phyloP scores from a whole-genome alignment of 2,797 vertebrate genomes.

The Lacerta bilineata region DNA sequence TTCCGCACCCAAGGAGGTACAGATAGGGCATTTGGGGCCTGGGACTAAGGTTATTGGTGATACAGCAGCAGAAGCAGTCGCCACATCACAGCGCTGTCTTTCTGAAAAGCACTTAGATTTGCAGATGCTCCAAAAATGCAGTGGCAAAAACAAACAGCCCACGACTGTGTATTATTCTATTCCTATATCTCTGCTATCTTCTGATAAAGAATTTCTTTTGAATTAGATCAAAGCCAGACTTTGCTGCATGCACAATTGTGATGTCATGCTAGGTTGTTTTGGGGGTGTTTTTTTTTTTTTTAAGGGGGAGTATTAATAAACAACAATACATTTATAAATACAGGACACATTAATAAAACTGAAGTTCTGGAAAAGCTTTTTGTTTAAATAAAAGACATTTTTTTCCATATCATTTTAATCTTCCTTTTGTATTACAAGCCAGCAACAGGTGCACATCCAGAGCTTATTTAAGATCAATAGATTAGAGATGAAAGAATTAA shows the following conservation, averaged over 20 bases:
- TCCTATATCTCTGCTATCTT: conserved; percentile 37
- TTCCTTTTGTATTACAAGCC: conserved; percentile 63
- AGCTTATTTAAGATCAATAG: conserved; percentile 72
- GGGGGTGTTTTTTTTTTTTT: conserved; percentile 37
- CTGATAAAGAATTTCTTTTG: conserved; percentile 26
- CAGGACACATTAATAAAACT: conserved; percentile 65
- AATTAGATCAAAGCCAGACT: conserved; percentile 53
- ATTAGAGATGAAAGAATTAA: conserved; percentile 67
- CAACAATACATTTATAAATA: conserved; percentile 66
- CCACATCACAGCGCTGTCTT: conserved; percentile 12
- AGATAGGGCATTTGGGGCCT: conserved; percentile 20
- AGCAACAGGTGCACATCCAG: conserved; percentile 60
- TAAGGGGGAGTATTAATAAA: background rate
- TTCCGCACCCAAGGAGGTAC: conserved; percentile 4
- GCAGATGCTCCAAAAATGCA: conserved; percentile 7
- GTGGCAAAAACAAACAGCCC: conserved; percentile 21
- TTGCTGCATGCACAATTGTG: conserved; percentile 48
- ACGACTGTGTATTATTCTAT: conserved; percentile 7
- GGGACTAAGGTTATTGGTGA: conserved; percentile 23
- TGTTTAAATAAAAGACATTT: conserved; percentile 73
- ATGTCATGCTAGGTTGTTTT: conserved; percentile 32
- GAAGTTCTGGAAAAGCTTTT: conserved; percentile 68
- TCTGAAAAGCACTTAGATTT: conserved; percentile 21
- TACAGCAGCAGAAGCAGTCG: background rate
- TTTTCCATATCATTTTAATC: conserved; percentile 70